Percentiles rank a stretch among this genome's conserved stretches.
Evolutionary conservation across 2,797 vertebrate genomes (phyloP).

Genomic region (Lithobates pipiens): DNA sequence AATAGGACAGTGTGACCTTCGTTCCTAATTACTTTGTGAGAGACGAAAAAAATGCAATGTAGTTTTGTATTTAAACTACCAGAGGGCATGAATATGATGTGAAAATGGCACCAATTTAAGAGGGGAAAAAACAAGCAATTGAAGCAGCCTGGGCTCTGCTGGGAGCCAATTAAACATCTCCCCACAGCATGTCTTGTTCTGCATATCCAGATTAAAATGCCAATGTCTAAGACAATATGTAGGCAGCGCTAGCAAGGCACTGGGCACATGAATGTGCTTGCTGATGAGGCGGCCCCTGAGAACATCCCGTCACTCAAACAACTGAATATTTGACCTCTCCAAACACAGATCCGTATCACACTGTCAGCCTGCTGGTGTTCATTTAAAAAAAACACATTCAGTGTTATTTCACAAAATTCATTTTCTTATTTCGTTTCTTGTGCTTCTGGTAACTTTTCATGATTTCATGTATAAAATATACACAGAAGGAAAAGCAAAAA

Average conservation of each 20-base stretch:
- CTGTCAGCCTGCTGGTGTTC: slow-evolving; percentile 50
- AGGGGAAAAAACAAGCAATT: slow-evolving; percentile 62
- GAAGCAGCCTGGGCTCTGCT: slow-evolving; percentile 67
- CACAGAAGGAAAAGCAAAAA: not conserved
- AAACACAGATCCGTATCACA: not conserved
- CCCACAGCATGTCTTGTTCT: slow-evolving; percentile 66
- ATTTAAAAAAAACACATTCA: slow-evolving; percentile 30
- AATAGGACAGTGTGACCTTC: slow-evolving; percentile 70
- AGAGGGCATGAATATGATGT: slow-evolving; percentile 72
- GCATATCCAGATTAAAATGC: slow-evolving; percentile 70
- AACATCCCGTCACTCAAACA: slow-evolving; percentile 59
- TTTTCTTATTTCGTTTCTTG: not conserved
- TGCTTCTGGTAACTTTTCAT: not conserved
- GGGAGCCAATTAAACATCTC: slow-evolving; percentile 75
- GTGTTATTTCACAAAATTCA: slow-evolving; percentile 31
- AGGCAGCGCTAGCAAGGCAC: slow-evolving; percentile 66
- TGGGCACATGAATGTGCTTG: slow-evolving; percentile 63
- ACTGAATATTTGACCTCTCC: slow-evolving; percentile 58
- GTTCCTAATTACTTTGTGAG: slow-evolving; percentile 71
- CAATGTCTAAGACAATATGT: slow-evolving; percentile 68
- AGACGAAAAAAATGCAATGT: slow-evolving; percentile 65
- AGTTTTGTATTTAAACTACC: slow-evolving; percentile 70
- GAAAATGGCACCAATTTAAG: slow-evolving; percentile 70
- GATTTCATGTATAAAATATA: not conserved
- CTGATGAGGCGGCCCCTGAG: slow-evolving; percentile 66